These are phyloP conservation scores for Odontocerum albicorne DNA, from an alignment of 2,888 invertebrate species.

Conservation along the genomic window DNA sequence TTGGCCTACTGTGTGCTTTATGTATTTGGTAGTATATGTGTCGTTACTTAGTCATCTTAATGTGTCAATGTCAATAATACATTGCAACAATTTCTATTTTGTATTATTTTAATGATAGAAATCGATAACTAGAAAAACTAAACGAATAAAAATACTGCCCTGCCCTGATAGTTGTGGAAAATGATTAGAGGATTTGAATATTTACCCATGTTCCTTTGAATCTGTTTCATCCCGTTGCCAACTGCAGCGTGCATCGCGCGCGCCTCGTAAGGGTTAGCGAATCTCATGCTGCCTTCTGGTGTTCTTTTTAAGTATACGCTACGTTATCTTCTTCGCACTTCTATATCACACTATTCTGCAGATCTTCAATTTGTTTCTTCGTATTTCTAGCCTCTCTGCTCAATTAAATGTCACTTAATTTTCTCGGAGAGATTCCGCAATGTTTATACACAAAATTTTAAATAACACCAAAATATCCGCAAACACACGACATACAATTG, in stretches of 20 bases:
- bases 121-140: no score
- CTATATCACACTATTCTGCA: not conserved
- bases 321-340: conserved; percentile 17
- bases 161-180: no score
- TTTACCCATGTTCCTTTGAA: conserved; percentile 5
- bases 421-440: not conserved
- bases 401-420: not conserved
- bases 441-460: conserved; percentile 6
- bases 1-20: no score
- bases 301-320: not conserved
- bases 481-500: conserved; percentile 16
- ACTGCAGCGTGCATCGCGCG: conserved; percentile 10
- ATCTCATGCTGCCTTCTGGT: conserved; percentile 27
- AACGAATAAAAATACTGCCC: no score
- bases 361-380: no score
- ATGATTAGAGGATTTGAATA: no score
- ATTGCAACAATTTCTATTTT: no score
- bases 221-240: conserved; percentile 4
- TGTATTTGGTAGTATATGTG: no score
- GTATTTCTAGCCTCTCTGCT: no score
- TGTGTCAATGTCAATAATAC: no score
- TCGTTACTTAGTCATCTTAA: no score
- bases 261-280: conserved; percentile 28
- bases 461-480: conserved; percentile 26
- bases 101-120: no score